These are phyloP conservation scores for Pasiphila rectangulata DNA, from an alignment of 2,888 invertebrate genomes.

Conservation along the genomic window DNA sequence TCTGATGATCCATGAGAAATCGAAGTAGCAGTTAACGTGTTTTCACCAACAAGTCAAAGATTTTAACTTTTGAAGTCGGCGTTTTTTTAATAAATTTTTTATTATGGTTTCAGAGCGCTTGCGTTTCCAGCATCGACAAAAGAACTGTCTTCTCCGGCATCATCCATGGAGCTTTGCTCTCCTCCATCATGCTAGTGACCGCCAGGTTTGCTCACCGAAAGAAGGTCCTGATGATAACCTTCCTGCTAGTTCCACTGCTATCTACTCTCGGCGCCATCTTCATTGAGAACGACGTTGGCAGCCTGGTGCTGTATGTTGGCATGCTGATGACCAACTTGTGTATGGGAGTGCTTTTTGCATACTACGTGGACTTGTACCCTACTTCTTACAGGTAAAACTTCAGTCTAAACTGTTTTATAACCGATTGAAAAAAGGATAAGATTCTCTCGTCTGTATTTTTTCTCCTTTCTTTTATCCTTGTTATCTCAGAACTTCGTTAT, in stretches of 20 bases:
- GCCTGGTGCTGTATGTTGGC: slow-evolving; percentile 36
- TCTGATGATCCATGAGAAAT: too few relatives aligned
- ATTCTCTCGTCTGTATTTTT: too few relatives aligned
- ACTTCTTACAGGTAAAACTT: slow-evolving; percentile 62
- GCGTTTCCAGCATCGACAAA: slow-evolving; percentile 25
- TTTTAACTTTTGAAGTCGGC: too few relatives aligned
- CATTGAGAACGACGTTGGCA: slow-evolving; percentile 26
- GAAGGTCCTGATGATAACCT: slow-evolving; percentile 26
- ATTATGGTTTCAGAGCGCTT: slow-evolving; percentile 25
- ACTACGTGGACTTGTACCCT: slow-evolving; percentile 66
- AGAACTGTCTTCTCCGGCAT: slow-evolving; percentile 27
- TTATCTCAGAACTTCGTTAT: too few relatives aligned
- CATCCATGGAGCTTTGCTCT: slow-evolving; percentile 27
- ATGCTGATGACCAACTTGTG: slow-evolving; percentile 40
- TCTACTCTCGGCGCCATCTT: slow-evolving; percentile 23
- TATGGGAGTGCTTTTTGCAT: slow-evolving; percentile 62
- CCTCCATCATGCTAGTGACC: slow-evolving; percentile 20
- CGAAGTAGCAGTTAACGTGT: too few relatives aligned
- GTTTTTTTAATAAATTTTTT: too few relatives aligned
- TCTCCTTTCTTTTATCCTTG: too few relatives aligned
- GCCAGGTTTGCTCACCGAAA: slow-evolving; percentile 24
- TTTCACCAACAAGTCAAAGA: too few relatives aligned
- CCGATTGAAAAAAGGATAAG: too few relatives aligned
- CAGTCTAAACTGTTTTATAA: background rate
- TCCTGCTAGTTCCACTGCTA: slow-evolving; percentile 26